phyloP scores from a whole-genome alignment of 2,113 vertebrate genomes.

The Apteryx mantelli region DNA sequence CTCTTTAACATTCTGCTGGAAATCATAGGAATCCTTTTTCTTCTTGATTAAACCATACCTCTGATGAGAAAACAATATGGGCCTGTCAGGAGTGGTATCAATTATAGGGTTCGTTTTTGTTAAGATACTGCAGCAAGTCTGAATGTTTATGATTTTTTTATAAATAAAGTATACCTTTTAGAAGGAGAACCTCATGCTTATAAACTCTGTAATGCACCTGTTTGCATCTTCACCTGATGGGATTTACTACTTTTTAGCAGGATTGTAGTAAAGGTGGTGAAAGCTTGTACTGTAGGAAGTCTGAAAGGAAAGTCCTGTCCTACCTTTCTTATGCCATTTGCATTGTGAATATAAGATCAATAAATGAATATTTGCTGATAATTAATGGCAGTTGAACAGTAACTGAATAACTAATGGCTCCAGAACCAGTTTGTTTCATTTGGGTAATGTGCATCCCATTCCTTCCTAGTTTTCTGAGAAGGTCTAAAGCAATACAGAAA shows the following conservation, averaged over 20 bases:
- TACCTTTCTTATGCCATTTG: not conserved
- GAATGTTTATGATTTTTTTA: not conserved
- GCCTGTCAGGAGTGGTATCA: not conserved
- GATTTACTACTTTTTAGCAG: not conserved
- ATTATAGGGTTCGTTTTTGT: not conserved
- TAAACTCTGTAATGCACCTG: not conserved
- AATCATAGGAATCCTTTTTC: not conserved
- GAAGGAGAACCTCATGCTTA: not conserved
- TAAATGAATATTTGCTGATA: not conserved
- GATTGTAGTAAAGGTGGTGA: not conserved
- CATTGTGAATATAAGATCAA: not conserved
- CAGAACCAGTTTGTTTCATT: accelerated
- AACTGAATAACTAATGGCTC: not conserved
- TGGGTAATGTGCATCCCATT: not conserved
- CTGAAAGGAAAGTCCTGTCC: not conserved
- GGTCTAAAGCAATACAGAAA: not conserved
- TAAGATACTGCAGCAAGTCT: not conserved
- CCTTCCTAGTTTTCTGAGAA: not conserved
- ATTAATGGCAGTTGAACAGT: not conserved
- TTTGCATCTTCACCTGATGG: not conserved
- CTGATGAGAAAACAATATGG: not conserved
- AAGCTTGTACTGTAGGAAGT: not conserved
- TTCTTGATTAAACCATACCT: not conserved
- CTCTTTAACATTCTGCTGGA: not conserved
- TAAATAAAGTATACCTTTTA: not conserved